A percentile compares a stretch with the other conserved stretches of the same genome.
Conservation (phyloP, 2,797 vertebrate genomes). For the Acipenser ruthenus region DNA sequence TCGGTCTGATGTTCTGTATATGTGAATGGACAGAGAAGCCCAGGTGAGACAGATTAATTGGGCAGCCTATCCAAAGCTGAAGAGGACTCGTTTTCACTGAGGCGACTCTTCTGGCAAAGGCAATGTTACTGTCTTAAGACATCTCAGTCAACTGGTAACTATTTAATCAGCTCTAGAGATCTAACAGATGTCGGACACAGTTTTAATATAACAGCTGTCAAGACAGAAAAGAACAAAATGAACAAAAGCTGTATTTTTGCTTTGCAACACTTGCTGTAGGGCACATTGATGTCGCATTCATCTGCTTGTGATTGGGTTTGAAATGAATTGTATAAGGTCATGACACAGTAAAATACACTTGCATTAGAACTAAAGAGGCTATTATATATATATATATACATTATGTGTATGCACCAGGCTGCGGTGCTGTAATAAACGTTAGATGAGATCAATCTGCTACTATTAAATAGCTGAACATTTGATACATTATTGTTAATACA, state of each 20-base stretch:
- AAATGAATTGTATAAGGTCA: conserved; percentile 8
- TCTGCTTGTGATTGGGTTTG: not conserved
- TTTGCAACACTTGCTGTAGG: not conserved
- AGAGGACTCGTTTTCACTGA: too few relatives aligned
- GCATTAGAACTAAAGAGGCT: conserved; percentile 2
- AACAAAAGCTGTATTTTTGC: not conserved
- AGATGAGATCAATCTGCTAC: not conserved
- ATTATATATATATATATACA: not conserved
- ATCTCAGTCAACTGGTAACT: too few relatives aligned
- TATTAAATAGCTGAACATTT: not conserved
- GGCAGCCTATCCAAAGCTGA: too few relatives aligned
- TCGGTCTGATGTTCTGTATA: too few relatives aligned
- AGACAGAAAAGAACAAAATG: not conserved
- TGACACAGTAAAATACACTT: conserved; percentile 24
- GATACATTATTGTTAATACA: conserved; percentile 9
- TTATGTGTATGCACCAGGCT: not conserved
- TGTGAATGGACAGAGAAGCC: too few relatives aligned
- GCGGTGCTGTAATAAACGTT: not conserved
- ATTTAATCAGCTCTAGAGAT: too few relatives aligned
- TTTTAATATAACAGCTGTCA: not conserved
- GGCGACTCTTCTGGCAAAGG: too few relatives aligned
- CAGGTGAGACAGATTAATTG: too few relatives aligned
- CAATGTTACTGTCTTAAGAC: too few relatives aligned
- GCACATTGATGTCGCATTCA: not conserved
- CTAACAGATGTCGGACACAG: too few relatives aligned